Evolutionary conservation across 2,797 vertebrate genomes (phyloP).

Genomic region (Synaphobranchus kaupii): DNA sequence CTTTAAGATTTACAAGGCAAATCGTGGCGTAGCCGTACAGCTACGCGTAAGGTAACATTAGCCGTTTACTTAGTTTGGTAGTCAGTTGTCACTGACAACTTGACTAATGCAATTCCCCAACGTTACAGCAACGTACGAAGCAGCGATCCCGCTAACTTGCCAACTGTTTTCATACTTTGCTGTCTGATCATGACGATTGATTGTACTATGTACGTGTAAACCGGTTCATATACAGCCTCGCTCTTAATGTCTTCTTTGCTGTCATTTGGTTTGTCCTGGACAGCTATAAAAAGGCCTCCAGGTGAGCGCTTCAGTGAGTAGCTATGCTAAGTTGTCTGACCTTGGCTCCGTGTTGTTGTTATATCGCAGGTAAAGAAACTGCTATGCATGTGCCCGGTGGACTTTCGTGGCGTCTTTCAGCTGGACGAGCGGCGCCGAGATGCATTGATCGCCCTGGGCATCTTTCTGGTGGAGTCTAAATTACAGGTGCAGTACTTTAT

Average conservation of each 20-base stretch:
- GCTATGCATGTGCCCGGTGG: conserved; percentile 94
- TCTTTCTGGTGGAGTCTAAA: conserved; percentile 93
- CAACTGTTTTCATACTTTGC: neutral
- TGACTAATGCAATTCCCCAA: neutral
- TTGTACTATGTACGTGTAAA: neutral
- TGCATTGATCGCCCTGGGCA: conserved; percentile 90
- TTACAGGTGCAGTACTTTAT: conserved; percentile 78
- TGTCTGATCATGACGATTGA: neutral
- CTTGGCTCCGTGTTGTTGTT: neutral
- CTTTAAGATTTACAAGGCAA: neutral
- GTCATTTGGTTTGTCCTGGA: neutral
- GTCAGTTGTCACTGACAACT: neutral
- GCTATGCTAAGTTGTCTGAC: neutral
- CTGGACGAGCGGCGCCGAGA: conserved; percentile 91
- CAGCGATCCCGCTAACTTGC: neutral
- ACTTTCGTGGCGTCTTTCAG: conserved; percentile 88
- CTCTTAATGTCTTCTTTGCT: neutral
- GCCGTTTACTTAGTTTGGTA: neutral
- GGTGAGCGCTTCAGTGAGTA: neutral
- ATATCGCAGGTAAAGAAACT: conserved; percentile 87
- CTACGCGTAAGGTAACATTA: neutral
- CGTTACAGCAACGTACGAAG: neutral
- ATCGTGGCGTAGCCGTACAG: neutral
- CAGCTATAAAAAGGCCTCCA: neutral
- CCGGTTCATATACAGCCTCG: too few species aligned